These are phyloP conservation scores for Limnephilus marmoratus DNA, from an alignment of 2,888 invertebrate species.

Conservation along the genomic window DNA sequence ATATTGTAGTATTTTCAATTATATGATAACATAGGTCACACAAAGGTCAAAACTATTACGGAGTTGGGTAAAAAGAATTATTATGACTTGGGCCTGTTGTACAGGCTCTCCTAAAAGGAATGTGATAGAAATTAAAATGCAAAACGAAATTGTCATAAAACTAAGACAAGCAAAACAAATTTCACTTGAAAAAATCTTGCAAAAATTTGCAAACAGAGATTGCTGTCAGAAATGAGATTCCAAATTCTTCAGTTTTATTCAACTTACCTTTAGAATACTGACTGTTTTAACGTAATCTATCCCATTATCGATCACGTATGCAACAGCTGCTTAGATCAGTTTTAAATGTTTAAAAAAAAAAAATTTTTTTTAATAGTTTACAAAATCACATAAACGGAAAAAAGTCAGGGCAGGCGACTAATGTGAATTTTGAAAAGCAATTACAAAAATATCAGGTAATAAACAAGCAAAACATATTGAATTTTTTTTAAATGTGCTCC, in stretches of 20 bases:
- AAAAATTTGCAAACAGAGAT: not conserved
- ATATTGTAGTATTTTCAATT: too few relatives aligned
- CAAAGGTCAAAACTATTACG: too few relatives aligned
- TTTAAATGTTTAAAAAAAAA: too few relatives aligned
- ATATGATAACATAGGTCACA: too few relatives aligned
- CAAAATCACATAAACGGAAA: not conserved
- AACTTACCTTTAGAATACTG: too few relatives aligned
- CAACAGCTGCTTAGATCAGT: too few relatives aligned
- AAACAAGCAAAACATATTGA: not conserved
- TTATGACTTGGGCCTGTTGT: not conserved
- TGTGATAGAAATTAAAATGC: not conserved
- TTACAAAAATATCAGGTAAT: not conserved
- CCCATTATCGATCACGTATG: too few relatives aligned
- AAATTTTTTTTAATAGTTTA: not conserved
- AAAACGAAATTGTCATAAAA: too few relatives aligned
- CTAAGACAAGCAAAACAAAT: not conserved
- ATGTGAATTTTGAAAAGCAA: not conserved
- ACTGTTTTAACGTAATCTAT: not conserved
- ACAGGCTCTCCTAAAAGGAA: not conserved
- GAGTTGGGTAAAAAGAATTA: too few relatives aligned
- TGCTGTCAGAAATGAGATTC: not conserved
- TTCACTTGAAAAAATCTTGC: not conserved
- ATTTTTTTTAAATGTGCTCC: too few relatives aligned
- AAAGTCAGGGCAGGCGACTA: not conserved
- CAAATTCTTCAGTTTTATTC: not conserved